Percentiles rank a stretch among this genome's conserved stretches.
Evolutionary conservation across 2,113 vertebrate genomes (phyloP).

Genomic region (Hirundichthys speculiger): DNA sequence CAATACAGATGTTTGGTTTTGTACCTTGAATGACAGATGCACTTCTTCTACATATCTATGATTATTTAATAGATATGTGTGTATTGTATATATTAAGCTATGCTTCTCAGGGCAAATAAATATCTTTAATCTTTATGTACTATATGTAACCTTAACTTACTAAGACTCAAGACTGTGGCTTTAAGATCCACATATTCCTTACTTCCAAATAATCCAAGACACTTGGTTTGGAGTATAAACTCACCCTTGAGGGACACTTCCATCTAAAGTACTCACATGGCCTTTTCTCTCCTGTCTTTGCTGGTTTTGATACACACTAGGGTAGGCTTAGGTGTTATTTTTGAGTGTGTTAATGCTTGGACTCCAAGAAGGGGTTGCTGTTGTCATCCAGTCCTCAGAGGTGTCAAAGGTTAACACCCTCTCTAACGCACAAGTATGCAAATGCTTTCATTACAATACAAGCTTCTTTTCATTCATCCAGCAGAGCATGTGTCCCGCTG

Average conservation of each 20-base stretch:
- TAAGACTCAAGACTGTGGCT: background rate
- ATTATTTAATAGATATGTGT: too few relatives aligned
- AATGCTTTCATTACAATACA: conserved; percentile 77
- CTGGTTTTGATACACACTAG: conserved; percentile 50
- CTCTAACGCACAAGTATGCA: conserved; percentile 76
- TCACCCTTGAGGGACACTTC: conserved; percentile 51
- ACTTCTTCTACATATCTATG: too few relatives aligned
- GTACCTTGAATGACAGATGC: too few relatives aligned
- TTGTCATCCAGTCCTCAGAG: conserved; percentile 64
- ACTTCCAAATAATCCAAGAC: conserved; percentile 41
- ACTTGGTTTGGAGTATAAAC: conserved; percentile 51
- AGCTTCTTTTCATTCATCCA: conserved; percentile 72
- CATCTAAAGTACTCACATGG: conserved; percentile 37
- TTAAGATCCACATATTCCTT: conserved; percentile 12
- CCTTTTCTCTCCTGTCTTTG: conserved; percentile 34
- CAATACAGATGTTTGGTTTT: too few relatives aligned
- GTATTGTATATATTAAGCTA: too few relatives aligned
- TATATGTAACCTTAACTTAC: background rate
- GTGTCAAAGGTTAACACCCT: conserved; percentile 79
- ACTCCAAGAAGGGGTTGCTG: conserved; percentile 67
- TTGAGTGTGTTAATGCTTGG: conserved; percentile 57
- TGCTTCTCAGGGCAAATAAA: too few relatives aligned
- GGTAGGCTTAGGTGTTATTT: conserved; percentile 63
- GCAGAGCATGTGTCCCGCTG: conserved; percentile 76
- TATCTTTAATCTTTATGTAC: too few relatives aligned